Percentiles rank a stretch among this genome's conserved stretches.
Evolutionary conservation across 2,113 vertebrate genomes (phyloP).

Genomic region (Psophia crepitans): DNA sequence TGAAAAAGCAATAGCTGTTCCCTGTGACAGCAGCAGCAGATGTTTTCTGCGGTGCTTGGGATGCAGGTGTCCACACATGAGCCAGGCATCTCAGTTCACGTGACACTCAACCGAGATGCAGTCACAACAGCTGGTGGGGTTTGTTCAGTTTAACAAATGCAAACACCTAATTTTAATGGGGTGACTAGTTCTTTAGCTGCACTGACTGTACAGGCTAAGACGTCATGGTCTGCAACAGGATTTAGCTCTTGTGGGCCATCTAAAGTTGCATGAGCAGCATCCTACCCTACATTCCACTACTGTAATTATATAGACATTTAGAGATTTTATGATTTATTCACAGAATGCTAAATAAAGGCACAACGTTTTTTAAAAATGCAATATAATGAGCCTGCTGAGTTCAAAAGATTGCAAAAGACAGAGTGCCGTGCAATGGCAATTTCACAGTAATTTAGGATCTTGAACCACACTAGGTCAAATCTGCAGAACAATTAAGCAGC

Average conservation of each 20-base stretch:
- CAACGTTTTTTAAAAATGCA: neutral
- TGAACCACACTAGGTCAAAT: neutral
- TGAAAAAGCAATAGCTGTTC: neutral
- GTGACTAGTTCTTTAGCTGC: neutral
- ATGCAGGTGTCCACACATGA: neutral
- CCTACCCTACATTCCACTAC: neutral
- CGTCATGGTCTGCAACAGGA: neutral
- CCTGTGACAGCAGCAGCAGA: neutral
- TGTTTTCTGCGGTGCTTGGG: neutral
- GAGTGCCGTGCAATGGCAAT: neutral
- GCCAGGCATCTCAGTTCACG: neutral
- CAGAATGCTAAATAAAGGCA: neutral
- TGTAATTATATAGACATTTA: neutral
- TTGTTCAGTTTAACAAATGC: neutral
- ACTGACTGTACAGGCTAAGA: neutral
- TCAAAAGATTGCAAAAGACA: neutral
- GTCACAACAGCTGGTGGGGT: no score
- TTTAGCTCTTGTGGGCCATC: neutral
- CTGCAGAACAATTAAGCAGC: neutral
- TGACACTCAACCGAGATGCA: neutral
- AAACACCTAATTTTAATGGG: neutral
- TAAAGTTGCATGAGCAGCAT: neutral
- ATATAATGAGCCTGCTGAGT: neutral
- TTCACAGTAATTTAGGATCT: neutral
- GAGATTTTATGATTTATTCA: neutral